Conservation (phyloP, 2,797 vertebrate genomes). For the Sciaenops ocellatus region DNA sequence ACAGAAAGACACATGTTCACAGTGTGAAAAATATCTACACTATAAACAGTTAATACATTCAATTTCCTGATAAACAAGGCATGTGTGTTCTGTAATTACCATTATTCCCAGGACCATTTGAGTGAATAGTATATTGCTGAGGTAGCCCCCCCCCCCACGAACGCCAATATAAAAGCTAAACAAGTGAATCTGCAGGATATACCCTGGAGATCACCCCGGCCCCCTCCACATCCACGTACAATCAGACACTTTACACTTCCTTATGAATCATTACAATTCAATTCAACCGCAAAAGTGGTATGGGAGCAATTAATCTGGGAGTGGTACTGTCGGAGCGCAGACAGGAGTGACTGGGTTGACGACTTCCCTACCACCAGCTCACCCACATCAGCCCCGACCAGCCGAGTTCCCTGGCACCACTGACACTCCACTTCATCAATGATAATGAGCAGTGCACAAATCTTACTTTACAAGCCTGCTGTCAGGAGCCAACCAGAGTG, state of each 20-base stretch:
- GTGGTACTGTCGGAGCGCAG: conserved; percentile 68
- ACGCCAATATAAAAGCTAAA: conserved; percentile 52
- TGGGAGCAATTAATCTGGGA: conserved; percentile 80
- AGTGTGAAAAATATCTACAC: background rate
- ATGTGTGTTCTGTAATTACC: background rate
- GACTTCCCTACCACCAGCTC: conserved; percentile 75
- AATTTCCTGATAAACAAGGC: background rate
- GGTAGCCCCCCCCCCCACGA: background rate
- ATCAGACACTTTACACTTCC: conserved; percentile 75
- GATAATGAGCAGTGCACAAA: conserved; percentile 84
- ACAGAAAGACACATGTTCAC: background rate
- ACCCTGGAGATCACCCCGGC: conserved; percentile 48
- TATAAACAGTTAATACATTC: background rate
- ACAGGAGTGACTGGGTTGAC: conserved; percentile 75
- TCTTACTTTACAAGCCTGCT: conserved; percentile 85
- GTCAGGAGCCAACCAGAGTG: conserved; percentile 80
- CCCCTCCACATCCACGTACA: conserved; percentile 64
- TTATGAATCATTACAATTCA: conserved; percentile 82
- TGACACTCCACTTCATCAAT: conserved; percentile 84
- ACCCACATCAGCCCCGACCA: conserved; percentile 77
- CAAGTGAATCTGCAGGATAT: conserved; percentile 51
- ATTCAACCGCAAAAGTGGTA: conserved; percentile 77
- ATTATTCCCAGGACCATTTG: background rate
- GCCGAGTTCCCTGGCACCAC: conserved; percentile 73
- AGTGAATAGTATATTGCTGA: background rate